Base-by-base conservation (phyloP, 2,888 invertebrate species). In the Polymixis flavicincta region DNA sequence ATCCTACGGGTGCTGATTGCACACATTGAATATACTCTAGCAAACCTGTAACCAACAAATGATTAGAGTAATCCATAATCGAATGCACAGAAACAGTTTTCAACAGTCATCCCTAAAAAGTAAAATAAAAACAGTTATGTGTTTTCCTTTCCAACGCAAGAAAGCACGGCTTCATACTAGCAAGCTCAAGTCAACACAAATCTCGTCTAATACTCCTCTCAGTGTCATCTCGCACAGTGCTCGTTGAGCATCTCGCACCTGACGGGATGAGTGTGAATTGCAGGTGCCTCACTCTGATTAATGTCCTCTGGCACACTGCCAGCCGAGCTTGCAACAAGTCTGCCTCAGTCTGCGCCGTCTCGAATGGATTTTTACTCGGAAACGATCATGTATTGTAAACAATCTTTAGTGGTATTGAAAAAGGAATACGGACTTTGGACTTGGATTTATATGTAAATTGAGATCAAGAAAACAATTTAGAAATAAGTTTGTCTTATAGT, bases 201-300 rank as follows among this genome's bases (percentile, higher is more conserved):
- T 83, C 55, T 80, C 54, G 50, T 64, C 61, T 80, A 78, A 74
- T 70, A 80, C 66, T 64, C 48, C 65, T 80, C 76, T 71, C 72
- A 72, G 79, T 81, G 69, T 86, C 81, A 83, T 83, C 82, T 80
- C 76, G 74, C 73, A 84, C 88, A 85, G 82, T 85, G 72, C 73
- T 75, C 74, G 76, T 78, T 80, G 70, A 80, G 73, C 64, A 83
- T 78, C 84, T 83, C 71, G 82, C 82, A 84, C 85, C 84, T 83
- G 79, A 87, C 82, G 84, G 80, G 85, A 83, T 83, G 81, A 83
- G 89, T 88, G 89, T 88, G 87, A 90, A 88, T 89, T 89, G 90
- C 91, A 92, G 92, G 91, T 92, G 91, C 89, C 88, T 88, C 85
- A 80, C 88, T 87, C 89, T 88, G 84, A 92, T 92, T 91, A 90